Base-by-base conservation (phyloP, 2,113 vertebrate genomes). In the Lethenteron camtschaticum region DNA sequence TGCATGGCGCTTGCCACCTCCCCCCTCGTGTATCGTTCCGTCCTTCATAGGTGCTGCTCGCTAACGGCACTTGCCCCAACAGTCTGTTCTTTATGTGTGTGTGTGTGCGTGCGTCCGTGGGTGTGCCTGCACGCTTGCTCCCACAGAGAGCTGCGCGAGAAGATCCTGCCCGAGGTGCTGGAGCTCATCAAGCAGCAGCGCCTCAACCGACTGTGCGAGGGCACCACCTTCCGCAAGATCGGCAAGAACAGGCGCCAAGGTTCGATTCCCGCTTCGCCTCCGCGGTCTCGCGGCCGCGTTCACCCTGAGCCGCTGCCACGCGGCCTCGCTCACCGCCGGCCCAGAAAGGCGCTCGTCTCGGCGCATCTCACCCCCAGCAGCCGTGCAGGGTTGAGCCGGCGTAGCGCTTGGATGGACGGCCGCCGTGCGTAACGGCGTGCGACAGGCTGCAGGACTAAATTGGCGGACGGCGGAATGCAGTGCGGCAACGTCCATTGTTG, bases 161-260 rank as follows among this genome's bases (percentile, higher is more conserved):
- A 84, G 55, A 79, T 99, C 75, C 92, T 95, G 78, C 89, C 90
- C 0, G 89, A 99, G 78, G 83, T 99, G 56, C 73, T 95, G 71
- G 82, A 83, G 74, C 76, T 99, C 79, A 89, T 99, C 76, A 83
- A 81, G 11, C 89, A 95, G 79, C 92, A 99, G 80, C 84, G 94
- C 58, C 80, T 99, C 75, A 87, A 89, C 76, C 80, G 83, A 6
- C 84, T 99, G 73, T 96, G 89, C 1, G 85, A 89, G 69, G 94
- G 94, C 63, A 96, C 88, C 0, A 84, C 88, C 72, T 99, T 99
- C 79, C 85, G 83, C 57, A 96, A 96, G 80, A 88, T 96, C 71
- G 96, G 90, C 82, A 95, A 83, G 79, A 85, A 90, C 8, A 80
- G 92, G 57, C 82, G 90, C 71, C 92, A 96, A 74, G 94, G 92